Evolutionary conservation across 2,888 invertebrate genomes (phyloP), one percentile per base, ranked within the genome.

Genomic region (Seira musarum): DNA sequence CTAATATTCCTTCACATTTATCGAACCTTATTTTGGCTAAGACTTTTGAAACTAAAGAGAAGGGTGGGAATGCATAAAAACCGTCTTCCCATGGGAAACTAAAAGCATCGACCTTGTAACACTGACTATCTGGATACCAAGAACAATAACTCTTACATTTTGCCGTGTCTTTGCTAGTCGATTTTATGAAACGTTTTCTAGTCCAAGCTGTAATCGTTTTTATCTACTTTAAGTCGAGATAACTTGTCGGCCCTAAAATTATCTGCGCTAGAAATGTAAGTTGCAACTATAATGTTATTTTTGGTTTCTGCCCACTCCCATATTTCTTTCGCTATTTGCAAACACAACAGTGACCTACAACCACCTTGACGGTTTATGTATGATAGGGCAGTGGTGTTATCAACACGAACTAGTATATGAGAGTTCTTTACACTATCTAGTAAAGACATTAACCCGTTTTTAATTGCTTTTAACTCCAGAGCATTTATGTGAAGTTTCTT

Each of bases 41-140:
- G 6, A n/a, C 21, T 10, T 68, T 2, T 0, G 40, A 13, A 24
- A 82, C 68, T 24, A 82, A 13, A 13, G 19, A 24, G 21, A 79
- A 61, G 0, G 82, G 82, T 8, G 82, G 82, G 57, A 80, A 82
- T 0, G 67, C 60, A 67, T 82, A 82, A 13, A 22, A n/a, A 57
- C 66, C n/a, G 22, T 22, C 0, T 19, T 5, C 3, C 82, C 82
- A 82, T 1, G 10, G 13, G 1, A 71, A 21, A 6, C 76, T 82
- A 61, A 82, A 82, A 1, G 72, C 75, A 30, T 82, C 76, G 8
- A 82, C 66, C 1, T n/a, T n/a, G 13, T 21, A n/a, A 19, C 68
- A 49, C 30, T 22, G 57, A 1, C 72, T 68, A 61, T 73, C 73
- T 15, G 68, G 75, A 6, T 61, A 40, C 61, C 63, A 80, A 0